Conservation (phyloP, 2,113 vertebrate species). For the Poeciliopsis prolifica region DNA sequence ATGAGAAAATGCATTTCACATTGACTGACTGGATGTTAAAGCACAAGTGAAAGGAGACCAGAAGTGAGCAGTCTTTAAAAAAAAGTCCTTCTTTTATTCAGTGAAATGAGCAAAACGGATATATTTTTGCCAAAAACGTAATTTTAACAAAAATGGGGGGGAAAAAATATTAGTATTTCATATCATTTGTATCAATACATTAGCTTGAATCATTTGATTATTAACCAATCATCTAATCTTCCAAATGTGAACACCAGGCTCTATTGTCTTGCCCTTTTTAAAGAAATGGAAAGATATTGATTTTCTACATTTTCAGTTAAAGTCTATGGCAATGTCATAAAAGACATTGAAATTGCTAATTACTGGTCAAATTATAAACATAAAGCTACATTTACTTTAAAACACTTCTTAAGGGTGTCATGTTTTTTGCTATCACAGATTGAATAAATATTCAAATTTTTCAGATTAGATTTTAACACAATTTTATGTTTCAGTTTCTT, state of each 20-base stretch:
- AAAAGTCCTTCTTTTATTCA: neutral
- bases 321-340: too few relatives aligned
- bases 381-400: too few relatives aligned
- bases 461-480: neutral
- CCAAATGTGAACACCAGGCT: too few relatives aligned
- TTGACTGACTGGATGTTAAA: slow-evolving; percentile 34
- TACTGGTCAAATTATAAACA: too few relatives aligned
- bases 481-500: neutral
- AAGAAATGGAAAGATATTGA: too few relatives aligned
- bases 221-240: neutral
- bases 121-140: too few relatives aligned
- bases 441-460: too few relatives aligned
- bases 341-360: too few relatives aligned
- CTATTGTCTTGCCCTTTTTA: too few relatives aligned
- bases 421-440: too few relatives aligned
- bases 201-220: neutral
- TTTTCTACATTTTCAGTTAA: too few relatives aligned
- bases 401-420: too few relatives aligned
- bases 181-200: neutral
- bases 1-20: slow-evolving; percentile 48
- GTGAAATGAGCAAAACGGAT: neutral
- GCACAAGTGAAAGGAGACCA: slow-evolving; percentile 17
- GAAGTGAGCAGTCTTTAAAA: slow-evolving; percentile 21
- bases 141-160: neutral
- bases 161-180: neutral